Base-by-base conservation (phyloP, 2,797 vertebrate species). In the Thunnus albacares region DNA sequence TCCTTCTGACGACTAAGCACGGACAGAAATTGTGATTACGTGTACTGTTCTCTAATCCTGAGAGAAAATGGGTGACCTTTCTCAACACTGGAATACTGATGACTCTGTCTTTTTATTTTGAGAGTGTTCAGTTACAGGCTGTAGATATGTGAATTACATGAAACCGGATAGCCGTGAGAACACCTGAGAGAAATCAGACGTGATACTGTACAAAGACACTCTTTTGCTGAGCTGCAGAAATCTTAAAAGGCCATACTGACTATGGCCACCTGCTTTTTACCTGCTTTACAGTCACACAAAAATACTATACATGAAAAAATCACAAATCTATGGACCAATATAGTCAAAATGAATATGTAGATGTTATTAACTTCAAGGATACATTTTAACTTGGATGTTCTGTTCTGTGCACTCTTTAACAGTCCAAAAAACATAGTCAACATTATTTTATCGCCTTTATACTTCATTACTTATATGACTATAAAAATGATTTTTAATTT, bases 121-220 rank as follows among this genome's bases (percentile, higher is more conserved):
- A 75, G 59, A 72, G 57, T 66, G 60, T n/a, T 71, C 62, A 67
- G 55, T 45, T 61, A 49, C 65, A 77, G 57, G 53, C 49, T 43
- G n/a, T 15, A 17, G 58, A 52, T 2, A 35, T 17, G 22, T 69
- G 64, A 67, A 74, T 10, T 6, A 28, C 12, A 49, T 65, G 83
- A 88, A 89, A 93, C 73, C 63, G 33, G 83, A 93, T 79, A 90
- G 55, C 75, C 35, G 68, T 91, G 89, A 77, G 90, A 94, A 89
- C 38, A 24, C 15, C 14, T 57, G 15, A 38, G 68, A 67, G 51
- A 83, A 70, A 70, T 43, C 58, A 56, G 41, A 65, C 22, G 52
- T 56, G 45, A 71, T 58, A 52, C n/a, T 56, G 51, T 11, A 30
- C 30, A 77, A 56, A 63, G 45, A 81, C 75, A 49, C 28, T 63